Evolutionary conservation across 2,888 invertebrate species (phyloP).

Genomic region (Mantis religiosa): DNA sequence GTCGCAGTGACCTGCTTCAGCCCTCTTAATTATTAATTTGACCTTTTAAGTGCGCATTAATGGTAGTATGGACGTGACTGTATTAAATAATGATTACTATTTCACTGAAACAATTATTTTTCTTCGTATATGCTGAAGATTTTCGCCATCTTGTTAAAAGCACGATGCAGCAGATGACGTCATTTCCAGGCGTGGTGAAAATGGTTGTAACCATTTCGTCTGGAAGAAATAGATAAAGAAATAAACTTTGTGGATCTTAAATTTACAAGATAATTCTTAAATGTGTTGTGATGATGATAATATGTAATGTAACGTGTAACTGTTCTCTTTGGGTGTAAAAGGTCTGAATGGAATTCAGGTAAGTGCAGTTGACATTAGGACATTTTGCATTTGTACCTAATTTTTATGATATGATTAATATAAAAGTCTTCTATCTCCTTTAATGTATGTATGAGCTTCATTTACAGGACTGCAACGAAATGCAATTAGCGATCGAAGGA

Average conservation of each 20-base stretch:
- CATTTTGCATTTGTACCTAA: neutral
- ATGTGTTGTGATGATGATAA: neutral
- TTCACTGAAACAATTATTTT: neutral
- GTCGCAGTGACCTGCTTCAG: neutral
- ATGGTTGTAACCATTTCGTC: constrained; percentile 26
- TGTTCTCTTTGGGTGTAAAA: neutral
- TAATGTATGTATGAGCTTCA: neutral
- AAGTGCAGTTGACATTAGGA: neutral
- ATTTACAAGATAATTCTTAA: neutral
- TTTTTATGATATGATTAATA: neutral
- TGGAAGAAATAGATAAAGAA: neutral
- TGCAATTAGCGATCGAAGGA: neutral
- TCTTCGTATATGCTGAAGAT: neutral
- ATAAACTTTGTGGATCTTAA: neutral
- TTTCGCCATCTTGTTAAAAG: neutral
- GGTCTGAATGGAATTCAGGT: neutral
- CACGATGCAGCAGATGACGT: constrained; percentile 38
- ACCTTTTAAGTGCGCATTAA: neutral
- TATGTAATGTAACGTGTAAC: neutral
- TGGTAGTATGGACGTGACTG: neutral
- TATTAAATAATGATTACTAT: neutral
- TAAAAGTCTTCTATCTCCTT: neutral
- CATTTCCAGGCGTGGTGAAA: constrained; percentile 47
- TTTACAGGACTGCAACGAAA: neutral
- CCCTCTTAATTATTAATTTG: neutral